Evolutionary conservation across 2,888 invertebrate species (phyloP).

Genomic region (Caradrina clavipalpis): DNA sequence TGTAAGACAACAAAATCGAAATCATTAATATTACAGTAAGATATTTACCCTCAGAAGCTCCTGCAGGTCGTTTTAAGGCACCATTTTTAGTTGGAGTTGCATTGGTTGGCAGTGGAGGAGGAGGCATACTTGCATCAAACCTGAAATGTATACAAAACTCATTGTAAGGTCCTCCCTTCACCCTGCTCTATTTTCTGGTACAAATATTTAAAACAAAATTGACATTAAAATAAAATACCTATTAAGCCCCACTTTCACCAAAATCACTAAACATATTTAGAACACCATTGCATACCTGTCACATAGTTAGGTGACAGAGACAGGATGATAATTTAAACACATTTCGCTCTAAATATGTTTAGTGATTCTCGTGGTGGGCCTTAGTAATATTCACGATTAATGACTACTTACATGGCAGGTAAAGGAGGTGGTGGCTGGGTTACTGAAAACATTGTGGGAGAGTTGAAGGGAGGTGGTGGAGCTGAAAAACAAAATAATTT

Average conservation of each 20-base stretch:
- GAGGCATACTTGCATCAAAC: constrained; percentile 80
- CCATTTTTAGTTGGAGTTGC: constrained; percentile 50
- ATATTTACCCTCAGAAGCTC: constrained; percentile 69
- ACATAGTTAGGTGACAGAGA: too few species aligned
- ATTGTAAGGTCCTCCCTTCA: background rate
- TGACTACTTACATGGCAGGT: constrained; percentile 55
- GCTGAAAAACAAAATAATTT: constrained; percentile 50
- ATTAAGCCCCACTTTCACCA: too few species aligned
- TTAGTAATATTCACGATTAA: too few species aligned
- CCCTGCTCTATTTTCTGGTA: background rate
- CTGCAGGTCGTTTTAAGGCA: constrained; percentile 67
- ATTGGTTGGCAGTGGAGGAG: constrained; percentile 73
- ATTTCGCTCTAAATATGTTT: too few species aligned
- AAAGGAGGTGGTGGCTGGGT: constrained; percentile 63
- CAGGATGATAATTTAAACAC: too few species aligned
- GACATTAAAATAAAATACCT: too few species aligned
- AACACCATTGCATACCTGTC: too few species aligned
- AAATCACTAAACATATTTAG: too few species aligned
- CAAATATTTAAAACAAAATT: too few species aligned
- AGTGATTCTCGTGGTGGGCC: too few species aligned
- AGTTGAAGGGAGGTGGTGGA: constrained; percentile 53
- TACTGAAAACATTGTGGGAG: constrained; percentile 44
- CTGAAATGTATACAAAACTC: constrained; percentile 60
- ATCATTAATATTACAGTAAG: background rate
- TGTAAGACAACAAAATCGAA: constrained; percentile 15